phyloP scores from a whole-genome alignment of 2,888 invertebrate species.

The Conops quadrifasciatus region DNA sequence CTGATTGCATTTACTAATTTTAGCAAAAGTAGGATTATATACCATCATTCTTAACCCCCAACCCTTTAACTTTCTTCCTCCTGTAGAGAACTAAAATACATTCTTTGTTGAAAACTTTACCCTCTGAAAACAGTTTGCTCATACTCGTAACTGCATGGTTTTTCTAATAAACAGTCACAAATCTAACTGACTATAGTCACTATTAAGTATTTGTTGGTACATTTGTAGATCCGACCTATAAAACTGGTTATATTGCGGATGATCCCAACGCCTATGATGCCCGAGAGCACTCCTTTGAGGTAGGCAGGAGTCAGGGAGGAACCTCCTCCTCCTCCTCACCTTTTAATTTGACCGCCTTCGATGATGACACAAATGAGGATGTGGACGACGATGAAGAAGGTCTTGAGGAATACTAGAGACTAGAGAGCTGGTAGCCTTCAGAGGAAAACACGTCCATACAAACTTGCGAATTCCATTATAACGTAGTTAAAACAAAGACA shows the following conservation, averaged over 20 bases:
- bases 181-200: too few species aligned
- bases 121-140: too few species aligned
- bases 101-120: too few species aligned
- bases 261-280: conserved; percentile 44
- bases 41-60: not conserved
- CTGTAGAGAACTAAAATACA: not conserved
- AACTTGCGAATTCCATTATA: conserved; percentile 29
- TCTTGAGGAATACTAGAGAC: conserved; percentile 6
- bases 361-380: not conserved
- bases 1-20: conserved; percentile 30
- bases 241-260: conserved; percentile 50
- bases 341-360: not conserved
- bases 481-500: conserved; percentile 24
- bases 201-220: conserved; percentile 35
- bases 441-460: not conserved
- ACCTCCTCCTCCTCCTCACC: not conserved
- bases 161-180: not conserved
- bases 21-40: conserved; percentile 22
- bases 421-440: not conserved
- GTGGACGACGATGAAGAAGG: not conserved
- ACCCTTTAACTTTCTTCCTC: not conserved
- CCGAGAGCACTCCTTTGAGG: not conserved
- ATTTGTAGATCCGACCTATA: conserved; percentile 54
- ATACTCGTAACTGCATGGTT: not conserved
- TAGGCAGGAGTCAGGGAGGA: not conserved